Evolutionary conservation across 2,113 vertebrate genomes (phyloP), one percentile per base, ranked within the genome.

Genomic region (Pampusana beccarii): DNA sequence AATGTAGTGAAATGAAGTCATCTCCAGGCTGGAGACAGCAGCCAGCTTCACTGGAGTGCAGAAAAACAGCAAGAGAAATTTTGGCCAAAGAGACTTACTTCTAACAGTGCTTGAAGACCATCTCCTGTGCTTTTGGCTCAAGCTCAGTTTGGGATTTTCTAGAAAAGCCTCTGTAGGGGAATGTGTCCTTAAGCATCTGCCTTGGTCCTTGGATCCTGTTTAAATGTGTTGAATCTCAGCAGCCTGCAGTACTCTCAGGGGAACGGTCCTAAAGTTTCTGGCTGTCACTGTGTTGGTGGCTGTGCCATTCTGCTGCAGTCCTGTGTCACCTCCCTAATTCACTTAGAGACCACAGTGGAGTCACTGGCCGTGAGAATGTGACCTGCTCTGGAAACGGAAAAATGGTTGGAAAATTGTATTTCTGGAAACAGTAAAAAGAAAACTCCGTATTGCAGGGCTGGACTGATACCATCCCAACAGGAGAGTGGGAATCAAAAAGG

Each of bases 381-480:
- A 67, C 53, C 57, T 3, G 5, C 38, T 53, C 61, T 28, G 20
- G 23, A 79, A 93, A 75, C 31, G 40, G 65, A 67, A 94, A 71
- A 58, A 80, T 20, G 26, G 23, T 26, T 53, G 34, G 25, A 64
- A 95, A 79, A 70, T 66, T 8, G 1, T 62, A n/a, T 83, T 91
- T 80, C 46, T 80, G n/a, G 33, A 46, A 85, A 72, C 0, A 11
- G 18, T 16, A 53, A 64, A 66, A 80, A 53, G 11, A 71, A 73
- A 84, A 50, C 12, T 56, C 69, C 14, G 0, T 81, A 74, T 62
- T 33, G 26, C 38, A 40, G 42, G 24, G 26, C 51, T 86, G 73
- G 62, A 42, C 28, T 62, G 46, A 54, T 20, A 11, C 4, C 0
- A 1, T 10, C 54, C 51, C 65, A 62, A 62, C 11, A 34, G 0